These are phyloP conservation scores for Ormyrus labotus DNA, from an alignment of 2,888 invertebrate species.

Conservation along the genomic window DNA sequence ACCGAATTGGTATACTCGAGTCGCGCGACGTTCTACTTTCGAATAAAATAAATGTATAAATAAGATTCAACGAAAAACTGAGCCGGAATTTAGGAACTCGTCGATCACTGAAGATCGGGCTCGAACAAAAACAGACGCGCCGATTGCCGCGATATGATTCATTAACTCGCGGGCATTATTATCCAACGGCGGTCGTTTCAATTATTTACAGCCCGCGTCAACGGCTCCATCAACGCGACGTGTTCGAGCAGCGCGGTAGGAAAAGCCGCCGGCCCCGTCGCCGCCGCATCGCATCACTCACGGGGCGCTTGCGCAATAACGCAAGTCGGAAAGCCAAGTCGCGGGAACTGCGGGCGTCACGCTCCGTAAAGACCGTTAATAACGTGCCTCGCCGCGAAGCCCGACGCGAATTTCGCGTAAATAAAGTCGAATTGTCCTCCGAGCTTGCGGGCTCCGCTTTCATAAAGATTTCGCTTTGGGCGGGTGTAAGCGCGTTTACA, in stretches of 20 bases:
- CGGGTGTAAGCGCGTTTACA: no score
- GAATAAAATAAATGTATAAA: no score
- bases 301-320: conserved; percentile 5
- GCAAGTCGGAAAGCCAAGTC: not conserved
- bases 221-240: not conserved
- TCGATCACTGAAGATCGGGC: not conserved
- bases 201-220: conserved; percentile 9
- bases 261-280: not conserved
- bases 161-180: conserved; percentile 1
- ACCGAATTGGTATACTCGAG: no score
- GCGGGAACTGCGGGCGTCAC: not conserved
- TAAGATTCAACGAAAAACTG: no score
- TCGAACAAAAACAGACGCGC: conserved; percentile 8
- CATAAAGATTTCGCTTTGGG: no score
- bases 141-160: not conserved
- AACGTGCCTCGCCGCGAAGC: conserved; percentile 1
- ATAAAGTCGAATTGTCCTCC: not conserved
- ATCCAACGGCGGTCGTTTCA: not conserved
- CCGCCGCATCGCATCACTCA: not conserved
- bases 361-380: conserved; percentile 24
- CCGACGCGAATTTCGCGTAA: conserved; percentile 10
- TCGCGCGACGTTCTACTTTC: no score
- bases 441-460: no score
- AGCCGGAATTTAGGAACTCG: no score
- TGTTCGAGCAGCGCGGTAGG: not conserved